Evolutionary conservation across 23 tunicate genomes (phyloP).

Genomic region (Phallusia fumigata): DNA sequence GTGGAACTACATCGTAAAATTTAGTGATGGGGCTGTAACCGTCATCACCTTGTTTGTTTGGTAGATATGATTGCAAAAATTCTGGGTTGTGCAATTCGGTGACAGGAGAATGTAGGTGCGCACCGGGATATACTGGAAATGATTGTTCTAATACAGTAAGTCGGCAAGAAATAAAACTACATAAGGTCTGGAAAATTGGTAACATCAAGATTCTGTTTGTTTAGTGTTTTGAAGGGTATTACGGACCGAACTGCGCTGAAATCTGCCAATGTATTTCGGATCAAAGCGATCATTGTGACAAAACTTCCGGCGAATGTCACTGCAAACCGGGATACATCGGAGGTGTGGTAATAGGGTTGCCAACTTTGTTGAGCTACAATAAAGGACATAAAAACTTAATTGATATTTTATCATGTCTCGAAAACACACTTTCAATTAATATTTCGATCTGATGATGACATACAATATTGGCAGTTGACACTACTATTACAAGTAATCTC

Average conservation of each 20-base stretch:
- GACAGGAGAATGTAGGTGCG: conserved; percentile 29
- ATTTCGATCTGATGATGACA: no score
- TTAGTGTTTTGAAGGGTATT: conserved; percentile 54
- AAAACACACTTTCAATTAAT: no score
- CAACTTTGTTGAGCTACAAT: no score
- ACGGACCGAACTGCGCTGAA: conserved; percentile 66
- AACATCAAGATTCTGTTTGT: not conserved
- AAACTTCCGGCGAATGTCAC: conserved; percentile 17
- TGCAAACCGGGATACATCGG: conserved; percentile 41
- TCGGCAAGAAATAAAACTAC: not conserved
- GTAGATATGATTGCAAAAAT: conserved; percentile 18
- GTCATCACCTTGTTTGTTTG: not conserved
- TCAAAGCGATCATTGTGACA: conserved; percentile 18
- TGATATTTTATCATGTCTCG: no score
- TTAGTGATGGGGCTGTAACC: no score
- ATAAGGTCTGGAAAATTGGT: not conserved
- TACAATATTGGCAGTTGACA: no score
- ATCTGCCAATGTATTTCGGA: conserved; percentile 46
- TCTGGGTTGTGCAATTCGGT: conserved; percentile 33
- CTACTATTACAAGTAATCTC: no score
- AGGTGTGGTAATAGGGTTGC: conserved; percentile 16
- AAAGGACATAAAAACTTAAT: no score
- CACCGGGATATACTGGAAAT: conserved; percentile 27
- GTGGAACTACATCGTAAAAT: no score
- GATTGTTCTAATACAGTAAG: conserved; percentile 33